Evolutionary conservation across 2,888 invertebrate genomes (phyloP), one percentile per base, ranked within the genome.

Genomic region (Zygothrica quintamaculata): DNA sequence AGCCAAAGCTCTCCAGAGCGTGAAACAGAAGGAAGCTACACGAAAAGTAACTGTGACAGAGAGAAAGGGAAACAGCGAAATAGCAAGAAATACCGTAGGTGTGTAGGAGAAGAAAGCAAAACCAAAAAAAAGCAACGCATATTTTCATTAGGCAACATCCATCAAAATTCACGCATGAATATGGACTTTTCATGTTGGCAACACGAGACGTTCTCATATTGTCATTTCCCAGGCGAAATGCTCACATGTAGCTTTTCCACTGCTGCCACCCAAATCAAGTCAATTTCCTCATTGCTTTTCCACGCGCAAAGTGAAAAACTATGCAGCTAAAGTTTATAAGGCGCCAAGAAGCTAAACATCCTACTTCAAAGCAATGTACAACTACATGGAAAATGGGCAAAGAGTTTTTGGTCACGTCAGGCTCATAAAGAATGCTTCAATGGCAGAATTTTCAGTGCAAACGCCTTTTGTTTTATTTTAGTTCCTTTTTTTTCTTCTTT

Each of bases 81-180:
- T 5, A 11, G 34, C 18, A 25, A 16, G 25, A 53, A 15, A n/a
- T 8, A 13, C 29, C 16, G 9, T 34, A 11, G 16, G 13, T 12
- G 11, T 33, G 60, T 26, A 53, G 39, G 34, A 44, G 40, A n/a
- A n/a, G n/a, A n/a, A n/a, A n/a, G n/a, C n/a, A n/a, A n/a, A n/a
- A n/a, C n/a, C n/a, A n/a, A n/a, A n/a, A n/a, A 47, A 44, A 37
- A 60, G 61, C 36, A 31, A 59, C 72, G 64, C 74, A 82, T 75
- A 85, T 78, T 85, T 78, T 79, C 82, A 85, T 84, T 80, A 78
- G 70, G 60, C 53, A 62, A 75, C 78, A 86, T 84, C 75, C 86
- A 86, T 86, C 84, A 84, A 86, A 84, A 84, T 86, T 78, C 66
- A 86, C 78, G 81, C 88, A 88, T 86, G 88, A 84, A 82, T 88